phyloP scores from a whole-genome alignment of 2,113 vertebrate genomes.

The Cinclus cinclus region DNA sequence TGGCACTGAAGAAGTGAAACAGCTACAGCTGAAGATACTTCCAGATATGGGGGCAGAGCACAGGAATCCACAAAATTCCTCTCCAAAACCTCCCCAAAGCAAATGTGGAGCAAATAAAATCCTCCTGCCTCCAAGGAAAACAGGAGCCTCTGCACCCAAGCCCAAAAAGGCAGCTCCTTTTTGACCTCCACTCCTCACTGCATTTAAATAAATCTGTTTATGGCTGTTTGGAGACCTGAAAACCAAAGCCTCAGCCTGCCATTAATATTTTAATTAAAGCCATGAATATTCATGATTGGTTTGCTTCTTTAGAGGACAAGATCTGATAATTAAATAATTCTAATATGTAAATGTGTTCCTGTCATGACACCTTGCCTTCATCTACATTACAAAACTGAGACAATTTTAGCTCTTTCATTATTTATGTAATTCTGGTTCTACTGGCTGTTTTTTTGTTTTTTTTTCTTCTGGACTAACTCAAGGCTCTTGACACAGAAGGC shows the following conservation, averaged over 20 bases:
- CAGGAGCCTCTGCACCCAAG: neutral
- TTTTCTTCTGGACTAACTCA: slow-evolving; percentile 7
- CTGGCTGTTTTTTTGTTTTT: neutral
- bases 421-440: slow-evolving; percentile 65
- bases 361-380: slow-evolving; percentile 70
- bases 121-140: neutral
- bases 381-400: slow-evolving; percentile 71
- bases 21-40: accelerated
- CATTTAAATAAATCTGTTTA: slow-evolving; percentile 67
- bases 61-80: neutral
- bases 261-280: slow-evolving; percentile 78
- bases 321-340: slow-evolving; percentile 70
- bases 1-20: neutral
- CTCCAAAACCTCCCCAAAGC: neutral
- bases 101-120: neutral
- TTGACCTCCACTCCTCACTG: slow-evolving; percentile 33
- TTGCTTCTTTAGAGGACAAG: slow-evolving; percentile 65
- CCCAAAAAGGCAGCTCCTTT: slow-evolving; percentile 1
- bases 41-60: neutral
- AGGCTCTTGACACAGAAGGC: neutral
- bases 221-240: slow-evolving; percentile 66
- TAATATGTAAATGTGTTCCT: slow-evolving; percentile 70
- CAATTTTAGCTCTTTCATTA: slow-evolving; percentile 72
- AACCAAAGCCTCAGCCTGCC: slow-evolving; percentile 51
- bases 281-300: slow-evolving; percentile 73